Percentiles rank a stretch among this genome's conserved stretches.
These are phyloP conservation scores for Drosophila fuyamai DNA, from an alignment of 1,140 invertebrate species.

Conservation along the genomic window DNA sequence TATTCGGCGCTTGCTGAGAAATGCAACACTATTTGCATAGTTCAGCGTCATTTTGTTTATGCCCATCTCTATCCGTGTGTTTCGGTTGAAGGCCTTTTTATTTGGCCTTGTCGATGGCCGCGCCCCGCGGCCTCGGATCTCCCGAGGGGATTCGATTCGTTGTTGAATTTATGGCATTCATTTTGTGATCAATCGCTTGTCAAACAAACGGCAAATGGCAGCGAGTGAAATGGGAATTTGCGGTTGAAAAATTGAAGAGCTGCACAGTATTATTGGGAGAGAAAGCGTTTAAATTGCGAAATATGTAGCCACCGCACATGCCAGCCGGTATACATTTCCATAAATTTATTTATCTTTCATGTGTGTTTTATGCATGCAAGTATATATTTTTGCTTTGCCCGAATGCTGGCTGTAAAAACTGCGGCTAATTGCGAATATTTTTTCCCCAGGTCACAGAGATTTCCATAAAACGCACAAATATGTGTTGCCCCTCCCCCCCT, in stretches of 20 bases:
- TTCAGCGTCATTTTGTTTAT: slow-evolving; percentile 56
- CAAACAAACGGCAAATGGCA: slow-evolving; percentile 57
- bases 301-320: slow-evolving; percentile 9
- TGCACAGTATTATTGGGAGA: slow-evolving; percentile 24
- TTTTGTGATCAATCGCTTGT: slow-evolving; percentile 73
- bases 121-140: background rate
- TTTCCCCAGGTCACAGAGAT: slow-evolving; percentile 61
- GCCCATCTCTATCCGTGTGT: background rate
- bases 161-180: slow-evolving; percentile 71
- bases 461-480: slow-evolving; percentile 60
- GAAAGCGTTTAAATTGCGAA: slow-evolving; percentile 43
- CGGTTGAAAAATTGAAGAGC: slow-evolving; percentile 57
- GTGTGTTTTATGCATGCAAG: background rate
- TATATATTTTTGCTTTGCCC: background rate
- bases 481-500: background rate
- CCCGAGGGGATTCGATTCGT: slow-evolving; percentile 6
- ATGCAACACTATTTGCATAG: slow-evolving; percentile 77
- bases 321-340: slow-evolving; percentile 20
- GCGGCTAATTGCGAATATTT: slow-evolving; percentile 68
- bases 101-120: background rate
- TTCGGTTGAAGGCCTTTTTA: background rate
- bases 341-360: slow-evolving; percentile 48
- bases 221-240: slow-evolving; percentile 69
- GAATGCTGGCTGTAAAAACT: slow-evolving; percentile 52
- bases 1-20: slow-evolving; percentile 43